Conservation (phyloP, 1,140 invertebrate species). For the Philopotamus ludificatus region DNA sequence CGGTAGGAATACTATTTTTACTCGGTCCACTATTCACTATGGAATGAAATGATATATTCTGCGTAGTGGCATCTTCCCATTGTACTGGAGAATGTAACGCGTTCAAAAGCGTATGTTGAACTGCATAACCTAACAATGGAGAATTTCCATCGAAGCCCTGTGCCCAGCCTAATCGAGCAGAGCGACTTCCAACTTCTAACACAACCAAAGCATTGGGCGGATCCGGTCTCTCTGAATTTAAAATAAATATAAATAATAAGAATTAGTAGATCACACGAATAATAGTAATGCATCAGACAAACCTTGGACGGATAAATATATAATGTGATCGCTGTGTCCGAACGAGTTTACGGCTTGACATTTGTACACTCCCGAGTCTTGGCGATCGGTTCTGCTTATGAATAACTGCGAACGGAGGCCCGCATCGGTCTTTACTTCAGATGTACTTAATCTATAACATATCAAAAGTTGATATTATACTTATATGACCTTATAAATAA, state of each 20-base stretch:
- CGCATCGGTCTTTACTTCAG: conserved; percentile 70
- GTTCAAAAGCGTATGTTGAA: conserved; percentile 60
- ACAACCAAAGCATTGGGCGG: conserved; percentile 65
- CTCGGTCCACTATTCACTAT: conserved; percentile 20
- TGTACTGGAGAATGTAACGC: conserved; percentile 49
- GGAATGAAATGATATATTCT: conserved; percentile 50
- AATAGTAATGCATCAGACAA: no score
- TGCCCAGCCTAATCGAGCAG: conserved; percentile 71
- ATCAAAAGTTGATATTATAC: background rate
- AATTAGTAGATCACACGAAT: background rate
- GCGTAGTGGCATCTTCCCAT: conserved; percentile 49
- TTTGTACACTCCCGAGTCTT: conserved; percentile 83
- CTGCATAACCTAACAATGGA: conserved; percentile 70
- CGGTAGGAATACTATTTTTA: conserved; percentile 30
- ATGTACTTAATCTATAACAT: conserved; percentile 59
- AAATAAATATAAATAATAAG: conserved; percentile 8
- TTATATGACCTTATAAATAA: conserved; percentile 5
- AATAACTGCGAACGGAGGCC: conserved; percentile 71
- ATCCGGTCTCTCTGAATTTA: conserved; percentile 73
- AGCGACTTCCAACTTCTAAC: conserved; percentile 67
- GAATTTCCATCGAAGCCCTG: conserved; percentile 82
- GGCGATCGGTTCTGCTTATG: conserved; percentile 66
- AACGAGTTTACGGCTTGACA: conserved; percentile 83
- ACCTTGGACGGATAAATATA: conserved; percentile 85
- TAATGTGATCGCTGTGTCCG: conserved; percentile 79